Evolutionary conservation across 1,140 invertebrate species (phyloP).

Genomic region (Eueides isabella): DNA sequence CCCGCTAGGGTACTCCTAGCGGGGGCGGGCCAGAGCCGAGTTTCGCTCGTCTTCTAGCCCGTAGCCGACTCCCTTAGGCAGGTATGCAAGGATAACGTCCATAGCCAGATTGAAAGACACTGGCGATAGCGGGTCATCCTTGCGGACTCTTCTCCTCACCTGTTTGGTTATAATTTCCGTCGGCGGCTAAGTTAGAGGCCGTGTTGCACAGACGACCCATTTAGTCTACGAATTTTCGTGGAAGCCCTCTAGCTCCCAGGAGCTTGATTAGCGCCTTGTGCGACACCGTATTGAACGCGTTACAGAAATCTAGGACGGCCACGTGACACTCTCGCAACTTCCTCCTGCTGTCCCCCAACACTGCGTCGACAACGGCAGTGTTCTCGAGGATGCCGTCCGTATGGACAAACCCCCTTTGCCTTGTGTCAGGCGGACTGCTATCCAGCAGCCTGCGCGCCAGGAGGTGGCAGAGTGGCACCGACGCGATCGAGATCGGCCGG

Average conservation of each 20-base stretch:
- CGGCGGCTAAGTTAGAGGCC: constrained; percentile 43
- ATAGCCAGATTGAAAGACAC: too few species aligned
- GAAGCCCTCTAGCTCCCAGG: constrained; percentile 44
- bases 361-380: too few species aligned
- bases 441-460: too few species aligned
- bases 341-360: too few species aligned
- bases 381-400: too few species aligned
- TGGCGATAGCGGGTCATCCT: constrained; percentile 80
- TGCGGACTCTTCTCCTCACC: constrained; percentile 73
- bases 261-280: constrained; percentile 52
- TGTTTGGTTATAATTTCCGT: constrained; percentile 30
- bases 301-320: constrained; percentile 54
- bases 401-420: too few species aligned
- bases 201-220: constrained; percentile 42
- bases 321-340: too few species aligned
- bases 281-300: constrained; percentile 67
- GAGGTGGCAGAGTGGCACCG: constrained; percentile 54
- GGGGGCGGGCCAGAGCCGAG: constrained; percentile 61
- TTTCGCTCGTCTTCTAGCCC: constrained; percentile 35
- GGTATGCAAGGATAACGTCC: constrained; percentile 55
- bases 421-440: too few species aligned
- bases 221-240: constrained; percentile 42
- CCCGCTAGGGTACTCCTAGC: constrained; percentile 60
- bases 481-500: constrained; percentile 70
- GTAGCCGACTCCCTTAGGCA: constrained; percentile 50